Conservation (phyloP, 2,113 vertebrate genomes). For the Crotalus horridus region DNA sequence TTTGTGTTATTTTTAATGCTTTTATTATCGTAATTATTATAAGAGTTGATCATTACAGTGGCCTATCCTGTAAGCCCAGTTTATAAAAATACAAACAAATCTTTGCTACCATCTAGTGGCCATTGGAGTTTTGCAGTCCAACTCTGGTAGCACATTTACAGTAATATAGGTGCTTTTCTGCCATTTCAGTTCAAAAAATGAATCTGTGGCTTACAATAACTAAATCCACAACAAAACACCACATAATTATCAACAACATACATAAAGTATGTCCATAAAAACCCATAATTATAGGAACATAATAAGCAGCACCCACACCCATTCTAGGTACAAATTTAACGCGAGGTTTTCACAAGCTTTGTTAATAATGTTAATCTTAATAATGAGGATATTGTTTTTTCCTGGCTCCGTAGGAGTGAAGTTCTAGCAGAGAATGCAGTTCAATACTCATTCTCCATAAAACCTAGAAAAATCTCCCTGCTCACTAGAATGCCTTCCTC, state of each 20-base stretch:
- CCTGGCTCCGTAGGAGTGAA: background rate
- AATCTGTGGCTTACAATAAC: background rate
- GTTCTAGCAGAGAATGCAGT: background rate
- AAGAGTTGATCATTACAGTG: no score
- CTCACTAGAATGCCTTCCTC: background rate
- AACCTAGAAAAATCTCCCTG: background rate
- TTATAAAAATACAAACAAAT: background rate
- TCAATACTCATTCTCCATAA: background rate
- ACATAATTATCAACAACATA: background rate
- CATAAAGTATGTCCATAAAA: background rate
- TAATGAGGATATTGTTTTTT: background rate
- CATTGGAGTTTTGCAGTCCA: background rate
- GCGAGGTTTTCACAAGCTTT: background rate
- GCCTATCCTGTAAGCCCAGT: background rate
- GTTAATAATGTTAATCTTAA: background rate
- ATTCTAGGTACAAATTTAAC: background rate
- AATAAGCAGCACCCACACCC: background rate
- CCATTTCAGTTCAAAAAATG: background rate
- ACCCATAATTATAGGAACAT: background rate
- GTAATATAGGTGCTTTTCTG: background rate
- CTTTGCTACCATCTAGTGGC: background rate
- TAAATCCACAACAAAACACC: background rate
- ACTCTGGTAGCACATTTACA: background rate
- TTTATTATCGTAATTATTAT: background rate
- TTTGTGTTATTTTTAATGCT: background rate